Percentiles rank a stretch among this genome's conserved stretches.
Evolutionary conservation across 2,113 vertebrate species (phyloP).

Genomic region (Pluvianellus socialis): DNA sequence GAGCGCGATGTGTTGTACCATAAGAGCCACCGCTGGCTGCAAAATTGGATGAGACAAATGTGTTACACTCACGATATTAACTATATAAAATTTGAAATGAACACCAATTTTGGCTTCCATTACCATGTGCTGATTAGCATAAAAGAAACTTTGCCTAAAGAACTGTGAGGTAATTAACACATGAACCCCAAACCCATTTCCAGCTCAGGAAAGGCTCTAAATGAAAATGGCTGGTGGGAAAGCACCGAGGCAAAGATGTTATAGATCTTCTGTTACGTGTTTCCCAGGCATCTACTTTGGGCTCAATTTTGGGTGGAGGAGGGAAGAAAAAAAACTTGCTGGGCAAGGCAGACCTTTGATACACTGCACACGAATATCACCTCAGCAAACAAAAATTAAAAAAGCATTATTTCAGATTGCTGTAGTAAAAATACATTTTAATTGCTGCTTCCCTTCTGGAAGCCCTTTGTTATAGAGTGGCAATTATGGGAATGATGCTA

Average conservation of each 20-base stretch:
- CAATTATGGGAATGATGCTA: neutral
- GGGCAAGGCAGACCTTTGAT: neutral
- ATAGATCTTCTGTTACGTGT: neutral
- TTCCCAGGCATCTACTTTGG: neutral
- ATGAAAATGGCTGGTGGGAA: neutral
- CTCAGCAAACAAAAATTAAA: too few relatives aligned
- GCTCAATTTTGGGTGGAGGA: neutral
- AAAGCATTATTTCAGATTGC: neutral
- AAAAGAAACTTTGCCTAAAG: neutral
- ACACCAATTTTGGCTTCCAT: neutral
- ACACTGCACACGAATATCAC: neutral
- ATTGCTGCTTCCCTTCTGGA: constrained; percentile 6
- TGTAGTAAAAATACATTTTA: neutral
- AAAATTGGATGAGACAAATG: neutral
- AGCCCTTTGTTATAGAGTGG: neutral
- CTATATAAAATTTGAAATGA: neutral
- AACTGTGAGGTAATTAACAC: neutral
- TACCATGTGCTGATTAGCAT: neutral
- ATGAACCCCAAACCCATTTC: neutral
- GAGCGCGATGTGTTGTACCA: neutral
- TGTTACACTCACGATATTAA: neutral
- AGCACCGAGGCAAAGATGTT: neutral
- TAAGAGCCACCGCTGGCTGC: neutral
- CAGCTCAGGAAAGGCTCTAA: neutral
- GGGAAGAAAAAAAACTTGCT: too few relatives aligned